Conservation (phyloP, 2,888 invertebrate genomes). For the Dryobota labecula region DNA sequence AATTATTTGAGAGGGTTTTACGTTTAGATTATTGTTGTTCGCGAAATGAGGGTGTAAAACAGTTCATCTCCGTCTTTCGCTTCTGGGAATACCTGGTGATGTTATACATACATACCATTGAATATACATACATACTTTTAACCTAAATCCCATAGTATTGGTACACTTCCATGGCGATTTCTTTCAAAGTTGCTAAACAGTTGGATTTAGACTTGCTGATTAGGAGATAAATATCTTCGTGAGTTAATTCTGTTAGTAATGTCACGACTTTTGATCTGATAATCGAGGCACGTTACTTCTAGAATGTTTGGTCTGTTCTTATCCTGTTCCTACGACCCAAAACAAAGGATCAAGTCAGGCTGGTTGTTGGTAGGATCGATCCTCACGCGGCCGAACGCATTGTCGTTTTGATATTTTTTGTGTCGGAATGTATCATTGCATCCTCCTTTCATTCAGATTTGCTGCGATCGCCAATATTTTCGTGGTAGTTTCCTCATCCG, state of each 20-base stretch:
- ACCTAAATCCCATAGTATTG: conserved; percentile 26
- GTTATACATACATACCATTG: conserved; percentile 36
- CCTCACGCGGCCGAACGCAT: too few species aligned
- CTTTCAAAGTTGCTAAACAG: conserved; percentile 16
- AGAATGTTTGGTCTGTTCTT: conserved; percentile 4
- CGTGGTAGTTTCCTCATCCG: background rate
- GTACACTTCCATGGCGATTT: conserved; percentile 36
- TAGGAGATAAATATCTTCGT: conserved; percentile 49
- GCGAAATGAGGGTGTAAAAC: background rate
- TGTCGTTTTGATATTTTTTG: background rate
- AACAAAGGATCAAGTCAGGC: background rate
- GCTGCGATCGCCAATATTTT: background rate
- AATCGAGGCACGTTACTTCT: conserved; percentile 44
- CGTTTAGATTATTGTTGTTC: too few species aligned
- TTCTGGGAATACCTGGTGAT: background rate
- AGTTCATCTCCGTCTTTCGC: background rate
- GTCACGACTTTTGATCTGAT: conserved; percentile 43
- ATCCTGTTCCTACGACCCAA: conserved; percentile 16
- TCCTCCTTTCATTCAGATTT: too few species aligned
- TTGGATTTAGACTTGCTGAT: conserved; percentile 55
- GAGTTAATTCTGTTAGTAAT: conserved; percentile 38
- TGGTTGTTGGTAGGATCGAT: background rate
- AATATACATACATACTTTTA: conserved; percentile 19
- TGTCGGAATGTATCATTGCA: background rate
- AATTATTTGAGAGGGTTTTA: too few species aligned